Evolutionary conservation across 2,113 vertebrate genomes (phyloP).

Genomic region (Crotophaga sulcirostris): DNA sequence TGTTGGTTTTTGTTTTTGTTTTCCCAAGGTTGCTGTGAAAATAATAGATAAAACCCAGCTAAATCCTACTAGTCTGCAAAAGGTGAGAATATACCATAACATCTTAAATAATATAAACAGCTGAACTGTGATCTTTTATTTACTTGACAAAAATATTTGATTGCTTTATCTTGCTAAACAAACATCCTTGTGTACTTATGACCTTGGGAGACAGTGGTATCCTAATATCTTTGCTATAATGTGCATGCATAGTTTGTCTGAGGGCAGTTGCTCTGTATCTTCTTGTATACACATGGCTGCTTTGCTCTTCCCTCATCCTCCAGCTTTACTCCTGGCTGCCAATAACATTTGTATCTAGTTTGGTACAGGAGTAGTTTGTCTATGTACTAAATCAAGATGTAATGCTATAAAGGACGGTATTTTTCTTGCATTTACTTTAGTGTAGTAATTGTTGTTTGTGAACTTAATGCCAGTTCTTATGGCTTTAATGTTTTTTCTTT

Average conservation of each 20-base stretch:
- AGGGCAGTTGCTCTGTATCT: neutral
- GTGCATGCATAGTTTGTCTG: neutral
- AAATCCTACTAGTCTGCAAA: constrained; percentile 97
- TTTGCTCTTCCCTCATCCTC: neutral
- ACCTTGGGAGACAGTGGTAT: neutral
- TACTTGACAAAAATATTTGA: neutral
- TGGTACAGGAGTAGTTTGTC: neutral
- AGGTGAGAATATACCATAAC: constrained; percentile 79
- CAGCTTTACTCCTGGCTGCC: neutral
- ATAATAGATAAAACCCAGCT: constrained; percentile 99
- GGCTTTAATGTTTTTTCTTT: neutral
- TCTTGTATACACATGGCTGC: neutral
- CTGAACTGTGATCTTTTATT: neutral
- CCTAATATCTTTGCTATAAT: neutral
- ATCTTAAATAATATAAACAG: constrained; percentile 3
- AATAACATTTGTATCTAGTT: neutral
- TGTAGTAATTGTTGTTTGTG: neutral
- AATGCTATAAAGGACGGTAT: neutral
- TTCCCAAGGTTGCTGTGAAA: constrained; percentile 91
- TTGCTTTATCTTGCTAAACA: neutral
- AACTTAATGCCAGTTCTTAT: neutral
- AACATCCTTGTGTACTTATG: neutral
- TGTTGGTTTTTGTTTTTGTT: neutral
- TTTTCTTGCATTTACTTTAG: neutral
- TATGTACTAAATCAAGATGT: neutral